phyloP scores from a whole-genome alignment of 2,113 vertebrate species.

The Rallus limicola region DNA sequence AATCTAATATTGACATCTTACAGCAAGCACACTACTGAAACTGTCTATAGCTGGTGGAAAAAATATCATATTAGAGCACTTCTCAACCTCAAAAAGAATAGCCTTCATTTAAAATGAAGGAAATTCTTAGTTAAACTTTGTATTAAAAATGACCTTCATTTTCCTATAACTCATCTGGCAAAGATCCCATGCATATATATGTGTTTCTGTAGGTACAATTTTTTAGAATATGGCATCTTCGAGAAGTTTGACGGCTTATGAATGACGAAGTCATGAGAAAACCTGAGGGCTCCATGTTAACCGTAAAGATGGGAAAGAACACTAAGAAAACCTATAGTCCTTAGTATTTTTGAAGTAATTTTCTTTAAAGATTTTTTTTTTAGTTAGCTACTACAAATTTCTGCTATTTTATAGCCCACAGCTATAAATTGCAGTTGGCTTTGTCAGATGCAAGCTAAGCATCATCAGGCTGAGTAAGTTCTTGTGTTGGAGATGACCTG shows the following conservation, averaged over 20 bases:
- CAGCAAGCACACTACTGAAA: not conserved
- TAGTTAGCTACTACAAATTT: not conserved
- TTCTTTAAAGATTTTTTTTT: not conserved
- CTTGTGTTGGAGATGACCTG: not conserved
- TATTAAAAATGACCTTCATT: not conserved
- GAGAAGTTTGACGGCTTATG: not conserved
- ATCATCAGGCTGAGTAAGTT: not conserved
- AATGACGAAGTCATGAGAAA: not conserved
- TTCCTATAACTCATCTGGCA: not conserved
- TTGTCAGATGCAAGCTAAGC: not conserved
- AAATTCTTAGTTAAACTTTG: not conserved
- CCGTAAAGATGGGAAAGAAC: not conserved
- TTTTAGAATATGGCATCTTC: not conserved
- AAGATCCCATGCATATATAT: not conserved
- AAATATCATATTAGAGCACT: not conserved
- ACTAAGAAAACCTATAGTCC: not conserved
- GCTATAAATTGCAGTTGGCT: not conserved
- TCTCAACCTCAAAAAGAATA: not conserved
- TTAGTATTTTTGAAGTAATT: not conserved
- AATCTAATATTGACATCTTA: conserved; percentile 12
- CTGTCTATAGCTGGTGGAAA: not conserved
- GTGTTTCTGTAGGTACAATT: not conserved
- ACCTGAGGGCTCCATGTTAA: not conserved
- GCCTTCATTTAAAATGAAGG: not conserved
- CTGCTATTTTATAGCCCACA: not conserved